A percentile compares a stretch with the other conserved stretches of the same genome.
Conservation (phyloP, 2,113 vertebrate species). For the Haemorhous mexicanus region DNA sequence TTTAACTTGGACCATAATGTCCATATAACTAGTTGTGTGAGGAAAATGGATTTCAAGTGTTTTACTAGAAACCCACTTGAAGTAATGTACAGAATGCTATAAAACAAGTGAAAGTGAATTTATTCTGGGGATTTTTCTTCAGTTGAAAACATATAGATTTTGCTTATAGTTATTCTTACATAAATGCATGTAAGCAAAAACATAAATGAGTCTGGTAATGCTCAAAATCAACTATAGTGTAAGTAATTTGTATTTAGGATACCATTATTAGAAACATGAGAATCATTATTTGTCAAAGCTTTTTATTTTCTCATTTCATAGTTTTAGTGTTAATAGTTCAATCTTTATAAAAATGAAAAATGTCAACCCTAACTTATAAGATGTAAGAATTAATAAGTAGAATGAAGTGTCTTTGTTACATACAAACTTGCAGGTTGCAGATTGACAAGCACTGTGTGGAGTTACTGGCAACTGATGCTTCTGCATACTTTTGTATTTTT, state of each 20-base stretch:
- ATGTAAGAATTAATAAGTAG: rapidly evolving
- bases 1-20: neutral
- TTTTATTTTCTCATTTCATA: neutral
- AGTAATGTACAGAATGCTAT: neutral
- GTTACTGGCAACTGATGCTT: slow-evolving; percentile 51
- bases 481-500: slow-evolving; percentile 70
- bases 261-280: neutral
- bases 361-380: neutral
- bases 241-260: neutral
- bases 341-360: neutral
- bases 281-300: neutral
- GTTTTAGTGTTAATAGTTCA: neutral
- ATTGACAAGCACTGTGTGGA: slow-evolving; percentile 13
- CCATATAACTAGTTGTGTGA: neutral
- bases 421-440: neutral
- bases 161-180: neutral
- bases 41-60: neutral
- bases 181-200: neutral
- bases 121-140: neutral
- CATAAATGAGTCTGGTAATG: neutral
- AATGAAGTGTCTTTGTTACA: neutral
- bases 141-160: neutral
- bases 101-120: neutral
- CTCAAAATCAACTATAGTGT: neutral
- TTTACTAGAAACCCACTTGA: neutral